Base-by-base conservation (phyloP, 2,888 invertebrate genomes). In the Rotaria sp. region DNA sequence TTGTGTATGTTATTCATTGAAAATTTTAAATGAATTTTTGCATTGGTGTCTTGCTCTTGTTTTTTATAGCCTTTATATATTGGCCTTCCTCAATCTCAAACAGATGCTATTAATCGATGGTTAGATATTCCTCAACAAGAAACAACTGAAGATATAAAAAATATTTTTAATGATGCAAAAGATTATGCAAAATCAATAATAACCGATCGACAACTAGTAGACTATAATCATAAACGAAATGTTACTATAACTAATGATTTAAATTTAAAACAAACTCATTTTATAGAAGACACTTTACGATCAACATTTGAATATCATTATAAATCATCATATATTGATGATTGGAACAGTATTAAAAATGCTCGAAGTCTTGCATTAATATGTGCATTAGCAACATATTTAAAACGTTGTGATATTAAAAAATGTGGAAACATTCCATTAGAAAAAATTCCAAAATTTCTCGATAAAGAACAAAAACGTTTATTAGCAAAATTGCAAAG, bases 361-460 rank as follows among this genome's bases (percentile, higher is more conserved):
- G 45, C 24, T n/a, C 80, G 80, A 80, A 85, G 75, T 55, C 74
- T 85, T n/a, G 86, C 86, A 26, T 26, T 86, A 30, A n/a, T 55
- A 52, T 84, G 85, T 38, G 75, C 85, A 38, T 80, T 86, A 38
- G 86, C 85, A n/a, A 86, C 86, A 50, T 86, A 85, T 84, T n/a
- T 59, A 30, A 86, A 86, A 45, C 74, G 85, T 45, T 50, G 74
- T 41, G 80, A 48, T 35, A 52, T 86, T 13, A 86, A 85, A 50
- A 57, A 86, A 75, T 85, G 85, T 24, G 86, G 86, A 18, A 86
- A 86, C 74, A 38, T 38, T 59, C 85, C 85, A 41, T 55, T 86
- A 24, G 86, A 86, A 55, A 86, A 86, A 57, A 86, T 86, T 55
- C 86, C 86, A 8, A 86, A 41, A 50, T 86, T 86, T 84, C 35